Percentiles rank a stretch among this genome's conserved stretches.
These are phyloP conservation scores for Conus ventricosus DNA, from an alignment of 1,140 invertebrate species.

Conservation along the genomic window DNA sequence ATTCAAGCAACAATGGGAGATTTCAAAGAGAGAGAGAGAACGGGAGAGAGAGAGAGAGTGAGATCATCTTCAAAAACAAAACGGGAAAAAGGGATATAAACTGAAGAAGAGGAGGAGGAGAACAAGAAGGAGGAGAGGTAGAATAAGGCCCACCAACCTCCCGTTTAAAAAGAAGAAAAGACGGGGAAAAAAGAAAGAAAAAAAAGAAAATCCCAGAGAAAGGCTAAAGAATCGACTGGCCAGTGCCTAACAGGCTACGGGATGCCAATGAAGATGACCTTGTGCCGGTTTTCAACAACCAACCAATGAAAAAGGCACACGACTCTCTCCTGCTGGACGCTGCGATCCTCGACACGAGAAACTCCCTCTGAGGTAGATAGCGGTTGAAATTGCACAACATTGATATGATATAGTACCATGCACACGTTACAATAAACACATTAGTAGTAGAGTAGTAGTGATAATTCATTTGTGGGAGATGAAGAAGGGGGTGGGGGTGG, in stretches of 20 bases:
- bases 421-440: not conserved
- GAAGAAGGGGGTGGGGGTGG: too few species aligned
- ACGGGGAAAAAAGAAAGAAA: not conserved
- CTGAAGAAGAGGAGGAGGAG: not conserved
- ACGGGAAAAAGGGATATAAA: too few species aligned
- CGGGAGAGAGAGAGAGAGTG: too few species aligned
- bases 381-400: slow-evolving; percentile 29
- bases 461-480: not conserved
- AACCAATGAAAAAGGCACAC: not conserved
- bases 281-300: not conserved
- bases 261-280: not conserved
- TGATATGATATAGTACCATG: not conserved
- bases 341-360: not conserved
- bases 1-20: too few species aligned
- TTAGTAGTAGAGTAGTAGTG: not conserved
- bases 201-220: not conserved
- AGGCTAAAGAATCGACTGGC: not conserved
- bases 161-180: not conserved
- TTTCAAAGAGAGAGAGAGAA: too few species aligned
- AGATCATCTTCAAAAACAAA: too few species aligned
- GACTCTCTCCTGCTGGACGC: not conserved
- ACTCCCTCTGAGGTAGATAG: slow-evolving; percentile 30
- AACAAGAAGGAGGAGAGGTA: not conserved
- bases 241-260: not conserved
- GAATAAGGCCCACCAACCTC: not conserved